A percentile compares a stretch with the other conserved stretches of the same genome.
These are phyloP conservation scores for Rhadinocentrus ornatus DNA, from an alignment of 2,797 vertebrate genomes.

Conservation along the genomic window DNA sequence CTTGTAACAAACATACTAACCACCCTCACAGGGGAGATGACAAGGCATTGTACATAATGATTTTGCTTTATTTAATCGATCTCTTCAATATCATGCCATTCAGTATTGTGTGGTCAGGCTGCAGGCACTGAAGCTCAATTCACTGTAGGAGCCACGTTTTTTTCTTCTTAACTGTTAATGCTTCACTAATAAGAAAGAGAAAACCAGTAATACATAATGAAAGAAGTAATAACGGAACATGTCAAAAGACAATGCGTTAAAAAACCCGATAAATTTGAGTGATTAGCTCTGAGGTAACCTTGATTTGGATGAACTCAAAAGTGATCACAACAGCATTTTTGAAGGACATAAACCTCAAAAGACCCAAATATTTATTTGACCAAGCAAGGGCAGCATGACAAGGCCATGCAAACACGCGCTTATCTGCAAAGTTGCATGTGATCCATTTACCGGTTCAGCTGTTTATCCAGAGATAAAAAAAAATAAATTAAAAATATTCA, in stretches of 20 bases:
- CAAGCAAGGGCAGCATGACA: slow-evolving; percentile 65
- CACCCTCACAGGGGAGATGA: slow-evolving; percentile 42
- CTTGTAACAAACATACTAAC: slow-evolving; percentile 78
- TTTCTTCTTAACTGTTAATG: neutral
- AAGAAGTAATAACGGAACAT: slow-evolving; percentile 16
- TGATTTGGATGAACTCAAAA: slow-evolving; percentile 13
- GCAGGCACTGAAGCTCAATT: slow-evolving; percentile 53
- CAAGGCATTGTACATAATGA: slow-evolving; percentile 59
- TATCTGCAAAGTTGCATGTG: neutral
- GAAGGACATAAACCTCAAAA: slow-evolving; percentile 38
- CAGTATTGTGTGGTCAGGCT: slow-evolving; percentile 42
- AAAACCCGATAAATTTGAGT: slow-evolving; percentile 11
- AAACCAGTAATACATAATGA: neutral
- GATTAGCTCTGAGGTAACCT: slow-evolving; percentile 32
- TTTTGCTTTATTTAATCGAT: slow-evolving; percentile 47
- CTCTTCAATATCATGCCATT: slow-evolving; percentile 64
- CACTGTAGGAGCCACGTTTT: slow-evolving; percentile 14
- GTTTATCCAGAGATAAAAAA: neutral
- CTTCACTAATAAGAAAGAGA: neutral
- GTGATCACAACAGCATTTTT: slow-evolving; percentile 20
- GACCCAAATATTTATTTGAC: slow-evolving; percentile 20
- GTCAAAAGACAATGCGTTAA: slow-evolving; percentile 27
- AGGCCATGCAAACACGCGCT: slow-evolving; percentile 74
- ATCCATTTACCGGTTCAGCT: neutral
- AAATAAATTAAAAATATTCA: too few species aligned